phyloP scores from a whole-genome alignment of 2,113 vertebrate genomes.

The Struthio camelus region DNA sequence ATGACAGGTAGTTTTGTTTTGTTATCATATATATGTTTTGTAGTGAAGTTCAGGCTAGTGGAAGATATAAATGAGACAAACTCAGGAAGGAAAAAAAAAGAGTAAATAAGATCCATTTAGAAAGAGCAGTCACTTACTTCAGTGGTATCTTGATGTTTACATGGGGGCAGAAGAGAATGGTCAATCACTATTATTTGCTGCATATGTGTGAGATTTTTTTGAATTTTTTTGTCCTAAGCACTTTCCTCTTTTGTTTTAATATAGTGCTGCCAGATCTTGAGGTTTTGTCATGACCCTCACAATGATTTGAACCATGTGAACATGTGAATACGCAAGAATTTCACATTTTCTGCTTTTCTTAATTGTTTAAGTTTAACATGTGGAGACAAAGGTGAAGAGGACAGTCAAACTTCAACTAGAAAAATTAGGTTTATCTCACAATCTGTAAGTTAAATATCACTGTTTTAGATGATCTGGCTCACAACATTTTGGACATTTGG shows the following conservation, averaged over 20 bases:
- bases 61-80: background rate
- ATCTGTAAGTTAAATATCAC: background rate
- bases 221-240: background rate
- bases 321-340: background rate
- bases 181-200: background rate
- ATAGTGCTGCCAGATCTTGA: background rate
- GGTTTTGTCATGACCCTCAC: background rate
- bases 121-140: background rate
- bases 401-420: background rate
- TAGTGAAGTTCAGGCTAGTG: background rate
- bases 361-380: background rate
- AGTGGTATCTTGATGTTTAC: background rate
- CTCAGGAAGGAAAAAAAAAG: background rate
- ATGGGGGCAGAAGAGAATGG: background rate
- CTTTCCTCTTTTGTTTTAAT: background rate
- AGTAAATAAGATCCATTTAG: background rate
- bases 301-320: background rate
- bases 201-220: background rate
- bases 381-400: background rate
- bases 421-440: background rate
- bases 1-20: background rate
- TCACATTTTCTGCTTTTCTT: background rate
- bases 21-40: background rate
- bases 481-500: background rate
- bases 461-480: background rate